These are phyloP conservation scores for Drosophila teissieri DNA, from an alignment of 1,140 invertebrate genomes.

Conservation along the genomic window DNA sequence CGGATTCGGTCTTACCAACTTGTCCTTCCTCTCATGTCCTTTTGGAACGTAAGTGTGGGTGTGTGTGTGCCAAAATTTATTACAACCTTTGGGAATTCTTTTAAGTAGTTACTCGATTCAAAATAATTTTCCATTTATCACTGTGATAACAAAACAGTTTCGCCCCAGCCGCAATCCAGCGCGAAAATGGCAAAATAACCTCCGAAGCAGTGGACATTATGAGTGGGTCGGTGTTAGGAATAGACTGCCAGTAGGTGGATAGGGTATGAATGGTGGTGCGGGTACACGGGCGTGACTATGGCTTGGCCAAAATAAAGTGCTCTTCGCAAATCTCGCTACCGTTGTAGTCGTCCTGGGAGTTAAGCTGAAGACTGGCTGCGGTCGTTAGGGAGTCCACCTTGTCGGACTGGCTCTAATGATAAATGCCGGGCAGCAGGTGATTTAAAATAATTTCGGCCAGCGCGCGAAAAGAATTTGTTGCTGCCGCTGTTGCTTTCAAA, in stretches of 20 bases:
- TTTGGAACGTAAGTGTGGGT: slow-evolving; percentile 14
- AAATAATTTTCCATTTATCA: slow-evolving; percentile 84
- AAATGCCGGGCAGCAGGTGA: slow-evolving; percentile 81
- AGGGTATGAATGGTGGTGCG: neutral
- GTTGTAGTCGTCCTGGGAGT: slow-evolving; percentile 54
- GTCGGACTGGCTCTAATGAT: slow-evolving; percentile 60
- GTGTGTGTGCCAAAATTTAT: slow-evolving; percentile 68
- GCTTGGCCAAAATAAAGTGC: slow-evolving; percentile 73
- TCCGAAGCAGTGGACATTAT: slow-evolving; percentile 60
- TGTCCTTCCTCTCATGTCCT: slow-evolving; percentile 57
- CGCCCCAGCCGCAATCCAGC: slow-evolving; percentile 36
- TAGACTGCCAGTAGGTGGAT: slow-evolving; percentile 15
- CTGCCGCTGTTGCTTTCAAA: slow-evolving; percentile 70
- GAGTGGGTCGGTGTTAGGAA: slow-evolving; percentile 30
- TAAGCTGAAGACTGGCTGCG: slow-evolving; percentile 45
- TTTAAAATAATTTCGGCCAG: slow-evolving; percentile 81
- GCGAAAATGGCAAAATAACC: slow-evolving; percentile 82
- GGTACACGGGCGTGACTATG: slow-evolving; percentile 63
- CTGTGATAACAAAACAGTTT: slow-evolving; percentile 82
- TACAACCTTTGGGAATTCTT: slow-evolving; percentile 83
- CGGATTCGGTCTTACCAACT: slow-evolving; percentile 49
- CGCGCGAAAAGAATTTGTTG: slow-evolving; percentile 71
- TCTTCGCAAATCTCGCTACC: slow-evolving; percentile 69
- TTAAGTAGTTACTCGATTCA: slow-evolving; percentile 83
- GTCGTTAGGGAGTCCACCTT: slow-evolving; percentile 57